Evolutionary conservation across 2,888 invertebrate genomes (phyloP), one percentile per base, ranked within the genome.

Genomic region (Hypomecis atomaria): DNA sequence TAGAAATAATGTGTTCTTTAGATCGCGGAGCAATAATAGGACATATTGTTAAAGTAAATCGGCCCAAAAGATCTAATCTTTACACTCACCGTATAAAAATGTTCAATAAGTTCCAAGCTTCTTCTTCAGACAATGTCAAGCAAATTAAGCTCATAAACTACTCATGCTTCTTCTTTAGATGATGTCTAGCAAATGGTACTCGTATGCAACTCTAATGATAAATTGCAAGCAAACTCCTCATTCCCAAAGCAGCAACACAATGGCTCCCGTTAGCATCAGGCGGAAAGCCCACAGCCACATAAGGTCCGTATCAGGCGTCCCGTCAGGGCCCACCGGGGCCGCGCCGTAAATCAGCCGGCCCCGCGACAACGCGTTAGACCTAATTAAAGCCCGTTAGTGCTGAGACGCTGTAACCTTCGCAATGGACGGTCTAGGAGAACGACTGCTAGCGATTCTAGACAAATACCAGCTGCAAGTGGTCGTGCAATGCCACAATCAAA

Each of bases 351-450:
- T 88, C 81, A 73, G 72, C 66, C 63, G 69, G 68, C 69, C 71
- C 50, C 42, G 71, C 76, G 83, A 82, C 85, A 80, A 78, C 80
- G 78, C 77, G 81, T 82, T 83, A 82, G 80, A 85, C 82, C 87
- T 86, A 87, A 88, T 87, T 88, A 87, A 77, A 81, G 74, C 69
- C 84, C 83, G 86, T 84, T 84, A 83, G 72, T 70, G 74, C 66
- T 69, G 71, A 74, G 76, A 76, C 77, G 77, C 71, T 76, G 74
- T 78, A 77, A 78, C 71, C 73, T 78, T 70, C 70, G 45, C 50
- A 40, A 7, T 42, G 47, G 42, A 47, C 44, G 64, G 64, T 59
- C 58, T 54, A 38, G 55, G 62, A 10, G 23, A 45, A 11, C 56
- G 58, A 62, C 64, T 52, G 23, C 8, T 7, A 11, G 56, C 56